Percentiles rank a stretch among this genome's conserved stretches.
These are phyloP conservation scores for Hylaea fasciaria DNA, from an alignment of 2,888 invertebrate species.

Conservation along the genomic window DNA sequence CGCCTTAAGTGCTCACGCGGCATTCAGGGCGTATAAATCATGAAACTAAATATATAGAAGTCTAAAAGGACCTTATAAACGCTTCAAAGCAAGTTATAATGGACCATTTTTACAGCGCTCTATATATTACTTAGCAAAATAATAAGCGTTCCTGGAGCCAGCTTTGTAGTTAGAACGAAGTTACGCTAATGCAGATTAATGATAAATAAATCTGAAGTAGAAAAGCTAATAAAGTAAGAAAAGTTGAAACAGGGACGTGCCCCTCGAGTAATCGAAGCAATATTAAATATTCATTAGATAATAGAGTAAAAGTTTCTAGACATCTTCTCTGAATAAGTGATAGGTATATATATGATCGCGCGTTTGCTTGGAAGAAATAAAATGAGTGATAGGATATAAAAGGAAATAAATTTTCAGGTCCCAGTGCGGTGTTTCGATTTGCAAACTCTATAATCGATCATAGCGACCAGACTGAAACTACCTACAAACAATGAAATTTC, in stretches of 20 bases:
- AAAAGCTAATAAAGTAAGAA: slow-evolving; percentile 10
- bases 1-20: no score
- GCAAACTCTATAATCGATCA: no score
- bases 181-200: slow-evolving; percentile 24
- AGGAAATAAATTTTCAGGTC: no score
- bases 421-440: no score
- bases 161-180: not conserved
- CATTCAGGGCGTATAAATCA: no score
- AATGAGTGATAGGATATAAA: not conserved
- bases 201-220: slow-evolving; percentile 6
- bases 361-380: not conserved
- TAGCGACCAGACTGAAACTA: no score
- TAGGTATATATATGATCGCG: not conserved
- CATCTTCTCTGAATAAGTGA: slow-evolving; percentile 18
- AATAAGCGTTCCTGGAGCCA: not conserved
- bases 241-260: slow-evolving; percentile 8
- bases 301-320: slow-evolving; percentile 23
- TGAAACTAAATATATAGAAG: no score
- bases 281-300: slow-evolving; percentile 21
- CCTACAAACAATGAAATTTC: no score
- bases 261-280: slow-evolving; percentile 17
- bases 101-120: no score
- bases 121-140: no score
- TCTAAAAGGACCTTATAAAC: no score
- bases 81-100: no score